phyloP scores from a whole-genome alignment of 2,888 invertebrate species.

The Heterodera filipjevi region DNA sequence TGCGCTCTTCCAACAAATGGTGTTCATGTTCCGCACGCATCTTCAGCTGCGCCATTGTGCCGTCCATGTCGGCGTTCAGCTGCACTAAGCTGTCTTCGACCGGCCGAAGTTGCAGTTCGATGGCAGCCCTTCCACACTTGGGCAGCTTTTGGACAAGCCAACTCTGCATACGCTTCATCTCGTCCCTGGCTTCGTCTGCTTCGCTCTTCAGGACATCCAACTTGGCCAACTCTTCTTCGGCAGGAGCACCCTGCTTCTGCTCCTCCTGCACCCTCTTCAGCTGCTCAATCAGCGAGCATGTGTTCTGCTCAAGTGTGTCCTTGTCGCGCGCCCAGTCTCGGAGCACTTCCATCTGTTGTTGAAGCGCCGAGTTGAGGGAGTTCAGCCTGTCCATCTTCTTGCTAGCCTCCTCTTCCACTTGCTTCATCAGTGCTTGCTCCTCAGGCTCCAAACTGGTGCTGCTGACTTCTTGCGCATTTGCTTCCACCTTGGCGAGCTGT shows the following conservation, averaged over 20 bases:
- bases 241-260: not conserved
- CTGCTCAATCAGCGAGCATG: not conserved
- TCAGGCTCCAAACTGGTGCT: not conserved
- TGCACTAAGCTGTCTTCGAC: not conserved
- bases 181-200: not conserved
- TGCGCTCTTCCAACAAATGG: not conserved
- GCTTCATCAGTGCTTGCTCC: conserved; percentile 3
- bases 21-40: not conserved
- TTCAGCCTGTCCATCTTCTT: not conserved
- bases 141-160: not conserved
- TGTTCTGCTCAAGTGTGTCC: not conserved
- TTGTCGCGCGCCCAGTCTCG: not conserved
- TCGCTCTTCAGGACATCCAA: not conserved
- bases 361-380: not conserved
- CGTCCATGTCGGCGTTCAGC: conserved; percentile 3
- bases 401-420: not conserved
- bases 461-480: not conserved
- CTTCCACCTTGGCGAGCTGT: conserved; percentile 4
- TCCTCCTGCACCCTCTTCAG: not conserved
- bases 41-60: conserved; percentile 6
- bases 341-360: not conserved
- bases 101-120: conserved; percentile 4
- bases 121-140: not conserved
- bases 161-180: conserved; percentile 1
- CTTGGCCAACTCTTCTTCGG: not conserved